Percentiles rank a stretch among this genome's conserved stretches.
phyloP scores from a whole-genome alignment of 53 echinoderm and acorn worm species.

The Astropecten irregularis region DNA sequence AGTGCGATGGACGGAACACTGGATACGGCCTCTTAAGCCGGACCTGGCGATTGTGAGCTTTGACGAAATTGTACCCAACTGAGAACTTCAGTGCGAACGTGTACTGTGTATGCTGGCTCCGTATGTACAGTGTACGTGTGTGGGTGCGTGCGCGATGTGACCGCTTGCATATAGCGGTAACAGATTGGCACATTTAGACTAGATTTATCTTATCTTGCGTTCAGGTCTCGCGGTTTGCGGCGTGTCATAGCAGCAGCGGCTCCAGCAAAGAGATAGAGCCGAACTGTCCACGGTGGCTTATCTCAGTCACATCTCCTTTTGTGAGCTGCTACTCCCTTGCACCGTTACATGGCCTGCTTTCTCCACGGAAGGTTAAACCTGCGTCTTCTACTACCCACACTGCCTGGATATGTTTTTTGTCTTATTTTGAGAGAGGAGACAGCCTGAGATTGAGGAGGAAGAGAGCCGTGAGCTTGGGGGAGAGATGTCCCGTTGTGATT shows the following conservation, averaged over 20 bases:
- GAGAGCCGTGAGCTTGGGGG: too few relatives aligned
- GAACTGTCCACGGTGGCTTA: too few relatives aligned
- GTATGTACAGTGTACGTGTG: background rate
- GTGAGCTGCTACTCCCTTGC: too few relatives aligned
- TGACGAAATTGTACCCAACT: background rate
- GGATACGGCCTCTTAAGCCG: slow-evolving; percentile 18
- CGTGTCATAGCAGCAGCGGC: slow-evolving; percentile 20
- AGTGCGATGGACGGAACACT: background rate
- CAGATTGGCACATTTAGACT: slow-evolving; percentile 53
- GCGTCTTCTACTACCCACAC: too few relatives aligned
- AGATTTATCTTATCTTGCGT: slow-evolving; percentile 47
- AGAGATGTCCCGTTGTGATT: background rate
- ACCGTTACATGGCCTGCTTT: background rate
- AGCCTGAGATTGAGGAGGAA: too few relatives aligned
- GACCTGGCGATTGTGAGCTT: background rate
- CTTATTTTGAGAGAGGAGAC: background rate
- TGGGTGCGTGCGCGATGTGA: background rate
- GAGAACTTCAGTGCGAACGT: background rate
- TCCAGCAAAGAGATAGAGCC: background rate
- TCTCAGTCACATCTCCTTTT: too few relatives aligned
- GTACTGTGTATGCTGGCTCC: too few relatives aligned
- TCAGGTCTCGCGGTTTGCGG: slow-evolving; percentile 11
- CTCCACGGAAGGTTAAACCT: background rate
- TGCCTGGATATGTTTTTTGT: too few relatives aligned
- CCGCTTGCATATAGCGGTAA: slow-evolving; percentile 30